phyloP scores from a whole-genome alignment of 2,797 vertebrate genomes.

The Pelobates cultripes region DNA sequence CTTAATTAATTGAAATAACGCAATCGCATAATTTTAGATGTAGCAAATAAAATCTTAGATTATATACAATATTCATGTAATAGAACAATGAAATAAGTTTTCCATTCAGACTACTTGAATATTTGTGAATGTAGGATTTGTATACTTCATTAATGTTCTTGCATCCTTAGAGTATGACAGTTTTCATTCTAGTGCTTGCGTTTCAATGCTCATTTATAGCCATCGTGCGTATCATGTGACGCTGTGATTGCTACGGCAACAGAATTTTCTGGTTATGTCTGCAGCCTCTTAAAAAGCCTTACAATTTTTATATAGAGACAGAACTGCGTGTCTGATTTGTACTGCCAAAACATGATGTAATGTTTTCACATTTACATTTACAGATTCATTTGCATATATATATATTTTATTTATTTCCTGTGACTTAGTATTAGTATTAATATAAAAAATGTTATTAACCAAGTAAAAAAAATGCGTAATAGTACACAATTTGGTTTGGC shows the following conservation, averaged over 20 bases:
- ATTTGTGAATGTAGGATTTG: neutral
- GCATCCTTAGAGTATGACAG: constrained; percentile 17
- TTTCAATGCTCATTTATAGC: constrained; percentile 43
- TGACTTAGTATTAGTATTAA: too few species aligned
- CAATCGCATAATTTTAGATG: too few species aligned
- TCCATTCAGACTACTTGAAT: neutral
- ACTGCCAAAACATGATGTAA: too few species aligned
- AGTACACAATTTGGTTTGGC: too few species aligned
- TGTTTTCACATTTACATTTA: too few species aligned
- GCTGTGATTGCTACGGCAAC: constrained; percentile 50
- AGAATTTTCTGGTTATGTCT: constrained; percentile 11
- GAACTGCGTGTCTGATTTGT: constrained; percentile 11
- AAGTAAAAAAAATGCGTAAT: too few species aligned
- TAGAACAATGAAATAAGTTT: neutral
- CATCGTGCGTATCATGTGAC: constrained; percentile 40
- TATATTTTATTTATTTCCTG: too few species aligned
- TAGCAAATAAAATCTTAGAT: too few species aligned
- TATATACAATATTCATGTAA: neutral
- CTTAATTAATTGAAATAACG: too few species aligned
- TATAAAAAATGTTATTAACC: too few species aligned
- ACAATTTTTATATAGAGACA: constrained; percentile 14
- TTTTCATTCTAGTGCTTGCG: constrained; percentile 19
- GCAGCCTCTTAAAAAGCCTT: neutral
- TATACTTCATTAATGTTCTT: neutral
- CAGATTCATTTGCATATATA: too few species aligned